Evolutionary conservation across 2,888 invertebrate genomes (phyloP), one percentile per base, ranked within the genome.

Genomic region (Catotricha subobsoleta): DNA sequence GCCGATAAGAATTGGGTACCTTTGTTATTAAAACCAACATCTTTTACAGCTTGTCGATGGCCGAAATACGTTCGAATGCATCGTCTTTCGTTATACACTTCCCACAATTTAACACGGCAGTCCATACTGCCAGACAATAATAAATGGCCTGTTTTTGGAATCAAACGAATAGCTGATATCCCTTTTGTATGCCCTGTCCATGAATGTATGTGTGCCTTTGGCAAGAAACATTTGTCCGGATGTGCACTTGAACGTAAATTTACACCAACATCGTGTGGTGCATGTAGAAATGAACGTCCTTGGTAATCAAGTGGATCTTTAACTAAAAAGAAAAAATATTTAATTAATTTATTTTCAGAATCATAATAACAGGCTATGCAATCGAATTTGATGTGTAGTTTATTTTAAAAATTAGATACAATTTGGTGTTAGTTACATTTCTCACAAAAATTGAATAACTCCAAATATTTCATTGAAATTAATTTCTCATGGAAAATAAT

Each of bases 111-210:
- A 41, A 97, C 86, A 48, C 92, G 75, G 50, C 82, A 81, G 62
- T 98, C 98, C 95, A 99, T 94, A 49, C 94, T 86, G 40, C 84
- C 87, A 0, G 97, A 95, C 2, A 98, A 68, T 52, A 98, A 67
- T 44, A 99, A 72, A 64, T 99, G 98, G 0, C 92, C 97, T 0
- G 91, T 86, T 48, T 71, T 68, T 0, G 98, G 98, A 54, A 94
- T 86, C 88, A 94, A 95, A 43, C 90, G 75, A 46, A 91, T 88
- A 1, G 87, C 82, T 1, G 95, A 82, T 52, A 99, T 80, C 36
- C 94, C 94, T 63, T 97, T 97, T 18, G 86, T 86, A 65, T 99
- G 98, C 0, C 97, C 97, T 48, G 83, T 77, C 92, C 94, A 97
- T 0, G 91, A 90, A 64, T 91, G 90, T 47, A 97, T 81, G 56